These are phyloP conservation scores for Astyanax mexicanus DNA, from an alignment of 2,797 vertebrate species.

Conservation along the genomic window DNA sequence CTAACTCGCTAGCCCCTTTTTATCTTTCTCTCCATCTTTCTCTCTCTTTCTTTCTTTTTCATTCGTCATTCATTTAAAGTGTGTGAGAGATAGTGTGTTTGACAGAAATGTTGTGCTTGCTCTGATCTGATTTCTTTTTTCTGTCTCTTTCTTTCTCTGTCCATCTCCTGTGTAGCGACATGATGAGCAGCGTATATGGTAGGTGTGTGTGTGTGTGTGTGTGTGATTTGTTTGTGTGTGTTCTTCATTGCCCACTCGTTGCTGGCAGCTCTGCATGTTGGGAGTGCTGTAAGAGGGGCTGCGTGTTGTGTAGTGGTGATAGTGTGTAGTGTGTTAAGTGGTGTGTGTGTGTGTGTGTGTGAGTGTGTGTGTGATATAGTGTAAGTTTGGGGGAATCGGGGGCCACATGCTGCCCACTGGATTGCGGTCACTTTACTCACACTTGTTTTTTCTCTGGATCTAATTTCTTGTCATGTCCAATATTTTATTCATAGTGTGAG, in stretches of 20 bases:
- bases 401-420: background rate
- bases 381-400: background rate
- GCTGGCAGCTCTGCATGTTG: conserved; percentile 3
- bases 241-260: conserved; percentile 16
- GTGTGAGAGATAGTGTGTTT: no score
- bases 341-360: background rate
- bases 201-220: conserved; percentile 74
- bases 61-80: background rate
- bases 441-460: conserved; percentile 55
- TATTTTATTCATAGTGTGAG: conserved; percentile 59
- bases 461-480: conserved; percentile 38
- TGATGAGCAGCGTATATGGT: conserved; percentile 99
- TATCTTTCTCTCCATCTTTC: conserved; percentile 37
- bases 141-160: conserved; percentile 1
- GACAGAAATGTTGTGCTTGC: no score
- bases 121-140: background rate
- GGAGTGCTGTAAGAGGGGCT: background rate
- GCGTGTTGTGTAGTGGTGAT: background rate
- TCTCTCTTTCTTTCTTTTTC: background rate
- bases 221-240: conserved; percentile 66
- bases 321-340: background rate
- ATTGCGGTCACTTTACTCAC: conserved; percentile 14
- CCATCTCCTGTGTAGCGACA: conserved; percentile 85
- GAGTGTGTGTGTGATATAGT: background rate
- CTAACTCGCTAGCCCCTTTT: background rate